These are phyloP conservation scores for Sesamia nonagrioides DNA, from an alignment of 1,140 invertebrate species.

Conservation along the genomic window DNA sequence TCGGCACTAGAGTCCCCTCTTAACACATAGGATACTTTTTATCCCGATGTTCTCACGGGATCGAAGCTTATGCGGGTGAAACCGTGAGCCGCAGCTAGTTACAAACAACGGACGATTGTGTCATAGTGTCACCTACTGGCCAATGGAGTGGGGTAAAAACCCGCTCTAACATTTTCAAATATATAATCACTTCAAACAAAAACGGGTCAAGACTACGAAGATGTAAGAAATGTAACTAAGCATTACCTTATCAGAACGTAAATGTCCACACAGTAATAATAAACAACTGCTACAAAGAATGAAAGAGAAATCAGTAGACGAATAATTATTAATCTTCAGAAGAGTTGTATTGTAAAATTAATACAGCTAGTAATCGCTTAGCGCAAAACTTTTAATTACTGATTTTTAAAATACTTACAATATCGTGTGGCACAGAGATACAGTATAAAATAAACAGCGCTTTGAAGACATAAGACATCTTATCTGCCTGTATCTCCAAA, in stretches of 20 bases:
- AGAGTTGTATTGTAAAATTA: too few species aligned
- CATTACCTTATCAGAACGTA: not conserved
- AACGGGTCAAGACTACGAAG: not conserved
- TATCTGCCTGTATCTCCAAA: not conserved
- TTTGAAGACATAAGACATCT: not conserved
- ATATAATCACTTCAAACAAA: not conserved
- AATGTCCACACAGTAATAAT: not conserved
- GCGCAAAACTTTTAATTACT: not conserved
- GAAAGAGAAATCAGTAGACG: too few species aligned
- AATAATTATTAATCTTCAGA: too few species aligned
- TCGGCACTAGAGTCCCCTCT: too few species aligned
- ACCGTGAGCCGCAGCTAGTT: too few species aligned
- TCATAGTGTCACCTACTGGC: too few species aligned
- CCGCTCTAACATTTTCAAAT: not conserved
- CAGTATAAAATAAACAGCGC: not conserved
- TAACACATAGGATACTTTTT: too few species aligned
- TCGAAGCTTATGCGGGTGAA: too few species aligned
- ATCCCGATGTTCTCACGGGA: too few species aligned
- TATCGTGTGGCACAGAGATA: not conserved
- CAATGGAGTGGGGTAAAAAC: too few species aligned
- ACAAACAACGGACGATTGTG: too few species aligned
- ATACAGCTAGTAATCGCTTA: too few species aligned
- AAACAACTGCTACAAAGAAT: not conserved
- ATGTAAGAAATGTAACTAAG: not conserved
- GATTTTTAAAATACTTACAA: not conserved